These are phyloP conservation scores for Kryphioiulus occultus DNA, from an alignment of 2,888 invertebrate species.

Conservation along the genomic window DNA sequence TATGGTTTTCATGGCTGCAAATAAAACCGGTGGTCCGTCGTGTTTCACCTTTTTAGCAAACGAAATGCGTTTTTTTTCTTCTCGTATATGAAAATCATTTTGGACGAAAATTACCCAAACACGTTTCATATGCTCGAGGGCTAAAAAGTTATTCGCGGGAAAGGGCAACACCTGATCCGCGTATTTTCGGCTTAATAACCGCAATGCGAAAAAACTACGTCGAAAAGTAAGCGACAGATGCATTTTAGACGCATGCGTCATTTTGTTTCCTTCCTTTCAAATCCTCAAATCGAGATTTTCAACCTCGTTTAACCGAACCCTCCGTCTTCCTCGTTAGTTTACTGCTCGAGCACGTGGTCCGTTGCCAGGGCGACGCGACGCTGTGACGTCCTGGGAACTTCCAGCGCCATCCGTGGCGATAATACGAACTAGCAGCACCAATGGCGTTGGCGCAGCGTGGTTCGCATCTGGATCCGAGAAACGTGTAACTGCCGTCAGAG, in stretches of 20 bases:
- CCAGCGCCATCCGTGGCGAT: no score
- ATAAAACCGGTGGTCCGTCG: not conserved
- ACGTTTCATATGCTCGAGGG: not conserved
- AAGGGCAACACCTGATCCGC: not conserved
- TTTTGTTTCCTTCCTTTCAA: not conserved
- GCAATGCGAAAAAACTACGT: slow-evolving; percentile 10
- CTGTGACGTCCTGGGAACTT: not conserved
- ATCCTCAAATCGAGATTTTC: not conserved
- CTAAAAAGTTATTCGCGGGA: not conserved
- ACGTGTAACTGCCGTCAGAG: no score
- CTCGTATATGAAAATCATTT: not conserved
- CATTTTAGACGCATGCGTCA: slow-evolving; percentile 7
- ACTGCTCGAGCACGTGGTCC: not conserved
- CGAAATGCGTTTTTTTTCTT: not conserved
- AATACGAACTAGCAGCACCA: no score
- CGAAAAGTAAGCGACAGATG: not conserved
- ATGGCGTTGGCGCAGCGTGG: no score
- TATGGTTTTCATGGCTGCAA: not conserved
- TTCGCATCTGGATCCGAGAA: no score
- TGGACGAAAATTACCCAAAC: not conserved
- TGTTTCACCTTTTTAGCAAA: not conserved
- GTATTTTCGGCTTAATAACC: not conserved
- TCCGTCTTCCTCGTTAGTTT: not conserved
- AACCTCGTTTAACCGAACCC: no score
- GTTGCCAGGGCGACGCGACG: not conserved